Conservation (phyloP, 2,888 invertebrate genomes). For the Drosophila anceps region DNA sequence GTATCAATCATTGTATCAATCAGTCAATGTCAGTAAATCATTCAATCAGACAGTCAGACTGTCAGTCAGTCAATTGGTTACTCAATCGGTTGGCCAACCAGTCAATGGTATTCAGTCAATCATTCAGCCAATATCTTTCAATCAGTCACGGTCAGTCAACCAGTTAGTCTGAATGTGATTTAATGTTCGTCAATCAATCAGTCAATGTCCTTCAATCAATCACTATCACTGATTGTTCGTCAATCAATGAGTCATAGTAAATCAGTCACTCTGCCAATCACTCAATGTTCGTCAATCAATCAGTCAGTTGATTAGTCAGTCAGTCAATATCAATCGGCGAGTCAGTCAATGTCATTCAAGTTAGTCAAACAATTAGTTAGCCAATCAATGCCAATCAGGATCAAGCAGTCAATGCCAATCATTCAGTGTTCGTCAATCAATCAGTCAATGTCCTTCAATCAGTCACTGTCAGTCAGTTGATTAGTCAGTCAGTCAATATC, state of each 20-base stretch:
- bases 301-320: not conserved
- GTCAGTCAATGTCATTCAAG: not conserved
- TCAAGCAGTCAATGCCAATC: not conserved
- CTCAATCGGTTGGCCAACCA: too few relatives aligned
- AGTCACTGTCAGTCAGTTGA: not conserved
- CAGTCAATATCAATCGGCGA: not conserved
- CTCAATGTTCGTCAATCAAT: not conserved
- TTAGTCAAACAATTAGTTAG: not conserved
- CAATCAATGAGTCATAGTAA: not conserved
- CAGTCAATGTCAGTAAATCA: too few relatives aligned
- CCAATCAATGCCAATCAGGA: not conserved
- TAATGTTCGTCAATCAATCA: too few relatives aligned
- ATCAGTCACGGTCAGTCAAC: too few relatives aligned
- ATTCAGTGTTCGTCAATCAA: not conserved
- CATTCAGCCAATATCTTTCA: not conserved
- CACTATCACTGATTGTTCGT: too few relatives aligned
- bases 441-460: not conserved
- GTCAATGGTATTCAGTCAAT: not conserved
- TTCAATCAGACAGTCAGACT: not conserved
- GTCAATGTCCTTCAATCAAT: not conserved
- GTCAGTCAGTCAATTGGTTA: too few relatives aligned
- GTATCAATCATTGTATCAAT: too few relatives aligned
- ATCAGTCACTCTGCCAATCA: not conserved
- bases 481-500: not conserved
- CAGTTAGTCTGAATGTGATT: too few relatives aligned